Evolutionary conservation across 2,888 invertebrate genomes (phyloP), one percentile per base, ranked within the genome.

Genomic region (Anodontia alba): DNA sequence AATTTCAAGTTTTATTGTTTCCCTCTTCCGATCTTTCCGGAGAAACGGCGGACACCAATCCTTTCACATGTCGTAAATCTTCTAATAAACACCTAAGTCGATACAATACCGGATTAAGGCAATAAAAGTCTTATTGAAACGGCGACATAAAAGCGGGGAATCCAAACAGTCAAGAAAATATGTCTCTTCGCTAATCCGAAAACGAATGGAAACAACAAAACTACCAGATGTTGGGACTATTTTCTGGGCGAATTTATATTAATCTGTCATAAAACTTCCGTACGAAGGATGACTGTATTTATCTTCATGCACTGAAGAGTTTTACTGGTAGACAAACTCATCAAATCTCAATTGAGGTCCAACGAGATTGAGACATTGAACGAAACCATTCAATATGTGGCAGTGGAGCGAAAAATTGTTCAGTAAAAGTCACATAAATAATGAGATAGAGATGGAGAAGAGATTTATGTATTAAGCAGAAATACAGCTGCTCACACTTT

Each of bases 391-490:
- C 33, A 62, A 62, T 62, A 33, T 62, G 62, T 62, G 5, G 62
- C 62, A 62, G 62, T 62, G 62, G 62, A 33, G 62, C 62, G 62
- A 62, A 62, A 62, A 62, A 62, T 62, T 62, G 23, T 3, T 5
- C 33, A 31, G 62, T 62, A 62, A 62, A 33, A 62, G 62, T 62
- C 62, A 62, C 62, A 62, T 62, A 62, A 62, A 62, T 62, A 62
- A 62, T 10, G 33, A 17, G 23, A 62, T 62, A 62, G 10, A n/a
- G 17, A 33, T 62, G 62, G 12, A 12, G 62, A 26, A 62, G 17
- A 33, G 62, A 62, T 62, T 31, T 29, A 62, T 33, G 33, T n/a
- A 54, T 26, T 54, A 26, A 54, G 5, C 54, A 10, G n/a, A 26
- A 54, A 26, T 8, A 26, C 54, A 54, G 54, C 54, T 54, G 54